phyloP scores from a whole-genome alignment of 92 coral and sea anemone species.

The Metridium senile region DNA sequence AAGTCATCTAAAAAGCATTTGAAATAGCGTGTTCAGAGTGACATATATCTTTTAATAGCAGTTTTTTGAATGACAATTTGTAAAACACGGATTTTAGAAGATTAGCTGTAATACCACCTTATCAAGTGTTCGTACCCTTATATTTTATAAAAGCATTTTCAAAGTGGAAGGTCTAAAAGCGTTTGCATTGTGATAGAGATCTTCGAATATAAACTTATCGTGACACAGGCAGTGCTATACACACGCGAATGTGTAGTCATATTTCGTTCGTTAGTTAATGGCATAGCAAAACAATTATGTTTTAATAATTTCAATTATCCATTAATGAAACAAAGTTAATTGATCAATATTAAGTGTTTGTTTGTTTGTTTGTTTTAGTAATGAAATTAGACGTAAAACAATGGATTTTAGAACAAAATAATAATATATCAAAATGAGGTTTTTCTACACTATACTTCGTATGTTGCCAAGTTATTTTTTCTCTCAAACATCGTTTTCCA shows the following conservation, averaged over 20 bases:
- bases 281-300: no score
- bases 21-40: not conserved
- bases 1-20: no score
- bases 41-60: no score
- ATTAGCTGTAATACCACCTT: not conserved
- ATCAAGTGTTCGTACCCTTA: not conserved
- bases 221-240: not conserved
- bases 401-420: no score
- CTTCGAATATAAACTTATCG: not conserved
- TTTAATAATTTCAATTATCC: not conserved
- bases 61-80: not conserved
- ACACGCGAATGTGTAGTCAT: not conserved
- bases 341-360: no score
- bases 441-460: not conserved
- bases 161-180: not conserved
- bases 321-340: not conserved
- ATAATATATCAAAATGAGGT: no score
- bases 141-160: not conserved
- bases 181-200: not conserved
- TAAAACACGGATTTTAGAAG: not conserved
- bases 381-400: no score
- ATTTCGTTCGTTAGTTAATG: no score
- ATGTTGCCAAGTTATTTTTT: not conserved
- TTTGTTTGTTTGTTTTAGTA: no score
- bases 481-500: not conserved